Evolutionary conservation across 1,140 invertebrate species (phyloP).

Genomic region (Neodiprion fabricii): DNA sequence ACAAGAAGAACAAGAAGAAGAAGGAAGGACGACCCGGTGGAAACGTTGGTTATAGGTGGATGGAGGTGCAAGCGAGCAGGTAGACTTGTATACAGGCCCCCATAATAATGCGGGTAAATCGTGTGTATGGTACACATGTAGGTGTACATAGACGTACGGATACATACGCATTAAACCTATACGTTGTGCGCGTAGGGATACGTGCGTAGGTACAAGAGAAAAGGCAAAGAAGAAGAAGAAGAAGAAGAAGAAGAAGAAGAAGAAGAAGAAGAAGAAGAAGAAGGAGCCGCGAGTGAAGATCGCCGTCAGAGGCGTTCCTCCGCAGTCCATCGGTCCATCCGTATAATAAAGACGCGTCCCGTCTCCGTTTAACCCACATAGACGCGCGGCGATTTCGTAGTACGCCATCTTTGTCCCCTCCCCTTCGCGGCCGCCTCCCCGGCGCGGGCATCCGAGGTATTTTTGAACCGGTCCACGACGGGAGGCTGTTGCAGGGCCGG

Average conservation of each 20-base stretch:
- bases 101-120: not conserved
- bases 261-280: not conserved
- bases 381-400: constrained; percentile 27
- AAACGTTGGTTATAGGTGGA: not conserved
- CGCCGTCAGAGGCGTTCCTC: not conserved
- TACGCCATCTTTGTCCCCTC: not conserved
- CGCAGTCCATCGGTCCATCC: constrained; percentile 45
- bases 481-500: constrained; percentile 53
- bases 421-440: constrained; percentile 37
- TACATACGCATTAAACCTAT: not conserved
- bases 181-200: not conserved
- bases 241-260: not conserved
- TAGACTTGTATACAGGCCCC: not conserved
- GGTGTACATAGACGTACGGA: not conserved
- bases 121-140: constrained; percentile 9
- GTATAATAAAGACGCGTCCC: constrained; percentile 61
- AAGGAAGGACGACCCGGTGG: not conserved
- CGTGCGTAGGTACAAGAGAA: not conserved
- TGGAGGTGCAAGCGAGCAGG: not conserved
- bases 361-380: constrained; percentile 20
- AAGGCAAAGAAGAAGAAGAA: not conserved
- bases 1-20: not conserved
- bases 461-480: constrained; percentile 61
- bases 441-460: constrained; percentile 54
- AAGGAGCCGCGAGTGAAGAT: not conserved